phyloP scores from a whole-genome alignment of 2,113 vertebrate species.

The Chaenogobius annularis region DNA sequence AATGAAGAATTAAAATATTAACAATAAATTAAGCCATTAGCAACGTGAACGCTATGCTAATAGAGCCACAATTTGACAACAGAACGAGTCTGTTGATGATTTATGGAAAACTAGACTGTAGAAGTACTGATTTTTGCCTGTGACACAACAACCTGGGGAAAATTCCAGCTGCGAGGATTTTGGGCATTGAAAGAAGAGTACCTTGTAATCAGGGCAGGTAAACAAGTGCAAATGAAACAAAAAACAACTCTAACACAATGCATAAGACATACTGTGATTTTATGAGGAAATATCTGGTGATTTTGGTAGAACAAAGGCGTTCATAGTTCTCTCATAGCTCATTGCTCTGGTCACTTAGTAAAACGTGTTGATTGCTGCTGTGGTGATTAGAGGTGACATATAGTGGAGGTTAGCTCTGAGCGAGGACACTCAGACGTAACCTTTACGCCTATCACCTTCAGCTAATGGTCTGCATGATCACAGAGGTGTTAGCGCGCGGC shows the following conservation, averaged over 20 bases:
- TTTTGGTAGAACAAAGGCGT: not conserved
- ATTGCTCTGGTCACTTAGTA: conserved; percentile 14
- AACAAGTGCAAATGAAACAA: too few relatives aligned
- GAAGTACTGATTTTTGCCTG: too few relatives aligned
- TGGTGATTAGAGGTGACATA: conserved; percentile 32
- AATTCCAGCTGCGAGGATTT: too few relatives aligned
- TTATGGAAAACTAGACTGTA: too few relatives aligned
- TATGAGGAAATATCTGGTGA: not conserved
- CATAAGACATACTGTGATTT: not conserved
- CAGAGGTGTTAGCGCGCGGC: conserved; percentile 47
- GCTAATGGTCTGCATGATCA: conserved; percentile 60
- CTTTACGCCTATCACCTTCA: conserved; percentile 47
- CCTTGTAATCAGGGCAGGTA: too few relatives aligned
- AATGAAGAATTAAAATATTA: too few relatives aligned
- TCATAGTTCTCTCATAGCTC: not conserved
- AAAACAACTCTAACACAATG: not conserved
- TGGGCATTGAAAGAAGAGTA: too few relatives aligned
- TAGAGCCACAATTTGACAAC: too few relatives aligned
- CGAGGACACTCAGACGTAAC: conserved; percentile 32
- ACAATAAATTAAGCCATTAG: too few relatives aligned
- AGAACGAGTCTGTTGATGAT: too few relatives aligned
- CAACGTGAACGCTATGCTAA: too few relatives aligned
- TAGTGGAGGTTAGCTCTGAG: conserved; percentile 16
- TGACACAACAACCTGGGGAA: too few relatives aligned
- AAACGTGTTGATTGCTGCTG: conserved; percentile 45